Conservation (phyloP, 2,113 vertebrate genomes). For the Myodes glareolus region DNA sequence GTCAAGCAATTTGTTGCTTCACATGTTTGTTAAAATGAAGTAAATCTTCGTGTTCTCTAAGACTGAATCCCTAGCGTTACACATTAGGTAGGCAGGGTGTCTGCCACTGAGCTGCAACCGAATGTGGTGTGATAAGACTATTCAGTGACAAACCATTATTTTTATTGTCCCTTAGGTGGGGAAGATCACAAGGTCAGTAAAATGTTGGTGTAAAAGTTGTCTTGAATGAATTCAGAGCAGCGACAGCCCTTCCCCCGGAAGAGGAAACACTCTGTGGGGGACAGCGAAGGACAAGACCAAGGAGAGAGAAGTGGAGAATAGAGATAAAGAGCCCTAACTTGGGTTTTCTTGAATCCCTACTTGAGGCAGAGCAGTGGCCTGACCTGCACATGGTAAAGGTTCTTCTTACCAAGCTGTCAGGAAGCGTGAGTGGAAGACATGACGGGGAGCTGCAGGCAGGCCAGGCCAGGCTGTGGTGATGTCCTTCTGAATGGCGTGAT, state of each 20-base stretch:
- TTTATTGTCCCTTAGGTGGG: background rate
- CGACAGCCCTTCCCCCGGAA: background rate
- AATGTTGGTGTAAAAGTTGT: slow-evolving; percentile 14
- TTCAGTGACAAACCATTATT: background rate
- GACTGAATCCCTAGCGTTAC: background rate
- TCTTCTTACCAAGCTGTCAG: background rate
- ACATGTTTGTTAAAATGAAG: background rate
- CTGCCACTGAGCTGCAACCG: background rate
- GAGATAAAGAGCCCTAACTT: background rate
- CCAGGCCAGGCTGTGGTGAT: background rate
- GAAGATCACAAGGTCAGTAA: background rate
- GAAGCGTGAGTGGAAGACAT: background rate
- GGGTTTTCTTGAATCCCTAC: background rate
- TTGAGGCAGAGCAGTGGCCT: background rate
- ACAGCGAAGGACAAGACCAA: background rate
- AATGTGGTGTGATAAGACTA: background rate
- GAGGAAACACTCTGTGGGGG: background rate
- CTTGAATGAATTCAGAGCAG: background rate
- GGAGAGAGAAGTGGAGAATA: background rate
- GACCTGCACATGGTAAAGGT: background rate
- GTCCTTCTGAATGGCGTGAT: background rate
- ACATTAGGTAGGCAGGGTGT: background rate
- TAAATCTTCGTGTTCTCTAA: background rate
- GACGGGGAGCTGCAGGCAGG: background rate
- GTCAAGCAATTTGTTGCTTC: slow-evolving; percentile 21